Evolutionary conservation across 2,888 invertebrate species (phyloP), one percentile per base, ranked within the genome.

Genomic region (Polydesmus complanatus): DNA sequence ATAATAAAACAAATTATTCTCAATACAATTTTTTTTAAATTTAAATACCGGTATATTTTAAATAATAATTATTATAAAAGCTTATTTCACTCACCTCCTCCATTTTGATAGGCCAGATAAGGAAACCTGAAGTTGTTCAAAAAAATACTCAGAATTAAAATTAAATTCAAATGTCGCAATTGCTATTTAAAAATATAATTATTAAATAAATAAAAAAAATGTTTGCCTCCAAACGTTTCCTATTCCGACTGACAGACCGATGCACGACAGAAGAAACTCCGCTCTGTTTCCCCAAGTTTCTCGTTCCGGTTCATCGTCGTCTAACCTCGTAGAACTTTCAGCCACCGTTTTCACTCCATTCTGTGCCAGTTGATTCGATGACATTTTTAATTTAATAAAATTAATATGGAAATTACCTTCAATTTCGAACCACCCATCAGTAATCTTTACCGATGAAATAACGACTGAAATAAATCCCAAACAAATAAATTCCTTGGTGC

Each of bases 201-300:
- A n/a, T 37, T 37, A 8, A 37, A 37, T 37, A 8, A 37, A n/a
- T 37, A 8, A 8, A 37, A 37, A 8, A 8, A 37, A 14, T 37
- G 37, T 37, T 37, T 37, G 53, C 19, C 59, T 22, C 59, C 59
- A 59, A 37, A 37, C 37, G 14, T 37, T 37, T 51, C 70, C 70
- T 37, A 71, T 68, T 1, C 70, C 70, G 11, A 71, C 71, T 3
- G 69, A 70, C 3, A 69, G 66, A 11, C 72, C 72, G 22, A 72
- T 66, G 60, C 72, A 72, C 48, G 70, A 70, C 18, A 72, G 66
- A n/a, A 72, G 61, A 62, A 72, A 72, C 63, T 72, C 71, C 64
- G 73, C 73, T 56, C 72, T 69, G 58, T 69, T 71, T 0, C 74
- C 75, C 75, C 75, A 75, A 5, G 37, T 37, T 37, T 37, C 37